Conservation (phyloP, 2,113 vertebrate genomes). For the Astur gentilis region DNA sequence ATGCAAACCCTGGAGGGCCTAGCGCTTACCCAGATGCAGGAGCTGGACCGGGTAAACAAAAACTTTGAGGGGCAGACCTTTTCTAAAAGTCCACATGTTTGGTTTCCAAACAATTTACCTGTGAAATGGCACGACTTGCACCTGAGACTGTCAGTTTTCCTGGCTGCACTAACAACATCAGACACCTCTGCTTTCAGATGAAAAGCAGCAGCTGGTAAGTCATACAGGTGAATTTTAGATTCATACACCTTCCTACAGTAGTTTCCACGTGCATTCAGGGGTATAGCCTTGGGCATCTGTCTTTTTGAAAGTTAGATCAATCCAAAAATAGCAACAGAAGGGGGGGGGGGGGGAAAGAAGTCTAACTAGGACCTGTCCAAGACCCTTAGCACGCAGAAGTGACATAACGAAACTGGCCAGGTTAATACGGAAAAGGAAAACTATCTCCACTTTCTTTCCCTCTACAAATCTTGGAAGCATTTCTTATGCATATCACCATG, state of each 20-base stretch:
- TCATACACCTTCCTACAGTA: neutral
- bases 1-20: accelerated
- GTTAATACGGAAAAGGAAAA: neutral
- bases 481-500: neutral
- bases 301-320: neutral
- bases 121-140: neutral
- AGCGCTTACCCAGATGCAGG: no score
- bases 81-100: neutral
- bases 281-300: neutral
- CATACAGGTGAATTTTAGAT: neutral
- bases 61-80: neutral
- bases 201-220: neutral
- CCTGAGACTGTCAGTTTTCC: neutral
- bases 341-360: neutral
- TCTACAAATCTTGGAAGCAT: neutral
- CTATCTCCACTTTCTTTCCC: neutral
- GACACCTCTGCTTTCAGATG: neutral
- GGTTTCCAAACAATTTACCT: neutral
- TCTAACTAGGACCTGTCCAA: neutral
- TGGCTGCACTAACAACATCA: neutral
- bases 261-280: neutral
- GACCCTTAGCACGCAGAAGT: neutral
- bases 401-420: neutral
- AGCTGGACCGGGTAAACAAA: no score
- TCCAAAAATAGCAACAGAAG: neutral